Base-by-base conservation (phyloP, 2,888 invertebrate species). In the Bibio marci region DNA sequence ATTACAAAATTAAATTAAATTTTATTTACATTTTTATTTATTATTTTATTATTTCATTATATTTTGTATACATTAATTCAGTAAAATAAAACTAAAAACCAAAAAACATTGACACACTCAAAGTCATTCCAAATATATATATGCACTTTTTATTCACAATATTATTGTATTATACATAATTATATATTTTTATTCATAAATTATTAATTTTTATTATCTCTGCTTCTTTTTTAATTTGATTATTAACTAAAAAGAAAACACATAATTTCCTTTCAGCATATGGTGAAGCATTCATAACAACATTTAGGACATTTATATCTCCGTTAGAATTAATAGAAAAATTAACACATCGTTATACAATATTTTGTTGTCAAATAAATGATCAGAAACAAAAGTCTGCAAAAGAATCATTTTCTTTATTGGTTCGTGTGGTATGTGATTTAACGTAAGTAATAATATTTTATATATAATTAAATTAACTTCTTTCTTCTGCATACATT, bases 231-330 rank as follows among this genome's bases (percentile, higher is more conserved):
- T n/a, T n/a, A n/a, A n/a, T n/a, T n/a, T n/a, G n/a, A n/a, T n/a
- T n/a, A n/a, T n/a, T n/a, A n/a, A n/a, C n/a, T n/a, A n/a, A n/a
- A n/a, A n/a, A n/a, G n/a, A n/a, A n/a, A n/a, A n/a, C n/a, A n/a
- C n/a, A n/a, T n/a, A n/a, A n/a, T n/a, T n/a, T n/a, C n/a, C n/a
- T n/a, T n/a, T 12, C 41, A 61, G 60, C 56, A 43, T 62, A 61
- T 47, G 58, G 59, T 69, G 97, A 98, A 69, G 95, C 97, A 46
- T 98, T 98, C 66, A 73, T 97, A 50, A 90, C 94, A 39, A 98
- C 97, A 43, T 98, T 97, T 65, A 73, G 95, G 49, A 95, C 94
- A 44, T 94, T 95, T 67, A 80, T 95, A 57, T 70, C 82, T 43
- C 90, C 95, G 18, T 65, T 76, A 52, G 85, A 83, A 48, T 69